phyloP scores from a whole-genome alignment of 2,888 invertebrate genomes.

The Drosophila austrosaltans region DNA sequence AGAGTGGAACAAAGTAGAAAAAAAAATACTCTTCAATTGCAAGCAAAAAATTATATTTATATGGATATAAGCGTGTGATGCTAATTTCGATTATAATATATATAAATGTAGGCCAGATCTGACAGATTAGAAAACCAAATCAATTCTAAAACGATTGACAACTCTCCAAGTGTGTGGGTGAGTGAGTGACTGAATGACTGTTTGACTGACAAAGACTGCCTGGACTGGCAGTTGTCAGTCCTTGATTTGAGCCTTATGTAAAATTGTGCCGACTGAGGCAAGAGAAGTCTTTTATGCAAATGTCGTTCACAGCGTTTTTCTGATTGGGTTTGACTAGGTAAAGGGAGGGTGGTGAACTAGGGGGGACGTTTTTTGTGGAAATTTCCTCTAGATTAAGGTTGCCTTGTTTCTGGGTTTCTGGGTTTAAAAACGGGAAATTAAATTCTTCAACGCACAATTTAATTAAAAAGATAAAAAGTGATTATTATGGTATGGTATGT shows the following conservation, averaged over 20 bases:
- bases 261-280: slow-evolving; percentile 25
- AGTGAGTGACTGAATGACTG: slow-evolving; percentile 31
- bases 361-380: background rate
- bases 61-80: background rate
- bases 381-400: slow-evolving; percentile 7
- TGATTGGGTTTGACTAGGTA: slow-evolving; percentile 16
- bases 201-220: slow-evolving; percentile 8
- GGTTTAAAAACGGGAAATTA: slow-evolving; percentile 55
- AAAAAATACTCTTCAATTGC: background rate
- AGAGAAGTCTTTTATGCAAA: slow-evolving; percentile 52
- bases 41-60: background rate
- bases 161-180: slow-evolving; percentile 32
- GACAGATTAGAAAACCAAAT: slow-evolving; percentile 71
- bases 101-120: slow-evolving; percentile 31
- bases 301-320: slow-evolving; percentile 29
- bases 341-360: background rate
- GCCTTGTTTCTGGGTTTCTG: slow-evolving; percentile 39
- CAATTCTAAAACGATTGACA: slow-evolving; percentile 54
- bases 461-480: slow-evolving; percentile 69
- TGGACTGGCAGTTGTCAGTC: slow-evolving; percentile 44
- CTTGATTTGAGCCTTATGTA: slow-evolving; percentile 40
- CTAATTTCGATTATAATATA: slow-evolving; percentile 29
- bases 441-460: slow-evolving; percentile 65
- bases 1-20: background rate
- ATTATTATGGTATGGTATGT: slow-evolving; percentile 31